Base-by-base conservation (phyloP, 2,797 vertebrate genomes). In the Lagocephalus sceleratus region DNA sequence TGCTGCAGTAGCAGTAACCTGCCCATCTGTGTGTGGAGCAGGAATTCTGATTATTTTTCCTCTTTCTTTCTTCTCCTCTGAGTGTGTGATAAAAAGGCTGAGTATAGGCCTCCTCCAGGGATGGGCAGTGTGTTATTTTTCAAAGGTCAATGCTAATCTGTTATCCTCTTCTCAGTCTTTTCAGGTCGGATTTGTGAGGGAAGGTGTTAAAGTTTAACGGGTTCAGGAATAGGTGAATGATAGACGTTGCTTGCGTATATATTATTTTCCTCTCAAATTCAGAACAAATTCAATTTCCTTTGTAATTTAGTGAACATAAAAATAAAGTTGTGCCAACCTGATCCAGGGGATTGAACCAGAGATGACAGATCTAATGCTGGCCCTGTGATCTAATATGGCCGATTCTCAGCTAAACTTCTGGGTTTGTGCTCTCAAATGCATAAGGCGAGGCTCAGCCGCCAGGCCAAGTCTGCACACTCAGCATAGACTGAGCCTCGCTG, bases 101-200 rank as follows among this genome's bases (percentile, higher is more conserved):
- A 51, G 15, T 22, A 32, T 9, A 39, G 43, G 2, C 29, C 56
- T 47, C 55, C 58, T 52, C 50, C 9, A 20, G 26, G 55, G 57
- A 60, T 29, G 20, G 63, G 63, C 20, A 38, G 3, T 55, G 44
- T 51, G 26, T 50, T 43, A 32, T 48, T 26, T 49, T 61, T 16
- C 51, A 45, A 66, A 68, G 54, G 69, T 52, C 56, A 56, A 5
- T 32, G 9, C 52, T 45, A n/a, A 61, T 50, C 49, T 47, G 15
- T 49, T 50, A 22, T 63, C 11, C 8, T 21, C 41, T 11, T 35
- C 16, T 40, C 25, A 17, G n/a, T 15, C 7, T 56, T 57, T 60
- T 46, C 21, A 39, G 51, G 42, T 59, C 49, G 48, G 19, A 2
- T 9, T 17, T 61, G 39, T 52, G 35, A 29, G 19, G 32, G 25